Conservation (phyloP, 2,113 vertebrate genomes). For the Lipotes vexillifer region DNA sequence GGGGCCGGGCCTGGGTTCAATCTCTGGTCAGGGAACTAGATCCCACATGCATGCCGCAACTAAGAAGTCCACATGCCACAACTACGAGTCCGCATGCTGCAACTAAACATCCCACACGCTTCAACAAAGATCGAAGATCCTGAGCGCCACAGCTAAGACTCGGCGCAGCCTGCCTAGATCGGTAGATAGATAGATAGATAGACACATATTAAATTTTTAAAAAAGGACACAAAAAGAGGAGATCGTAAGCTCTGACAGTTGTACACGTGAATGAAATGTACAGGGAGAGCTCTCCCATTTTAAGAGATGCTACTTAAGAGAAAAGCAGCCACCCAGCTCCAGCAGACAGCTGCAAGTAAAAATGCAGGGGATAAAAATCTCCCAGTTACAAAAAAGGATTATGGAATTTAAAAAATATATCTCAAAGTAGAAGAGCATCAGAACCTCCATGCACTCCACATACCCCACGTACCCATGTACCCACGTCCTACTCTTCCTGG, state of each 20-base stretch:
- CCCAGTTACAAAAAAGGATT: not conserved
- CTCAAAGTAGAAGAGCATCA: not conserved
- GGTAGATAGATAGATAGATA: no score
- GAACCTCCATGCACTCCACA: not conserved
- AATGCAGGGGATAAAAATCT: not conserved
- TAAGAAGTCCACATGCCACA: no score
- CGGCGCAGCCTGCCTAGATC: no score
- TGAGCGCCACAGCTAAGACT: no score
- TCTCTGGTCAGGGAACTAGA: no score
- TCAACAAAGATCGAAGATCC: no score
- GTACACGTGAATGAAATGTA: rapidly evolving
- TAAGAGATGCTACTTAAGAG: not conserved
- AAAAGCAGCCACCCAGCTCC: not conserved
- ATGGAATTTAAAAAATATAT: not conserved
- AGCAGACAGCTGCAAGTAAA: not conserved
- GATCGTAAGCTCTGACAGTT: not conserved
- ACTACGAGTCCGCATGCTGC: no score
- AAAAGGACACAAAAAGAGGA: not conserved
- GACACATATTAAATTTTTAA: no score
- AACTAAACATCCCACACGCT: no score
- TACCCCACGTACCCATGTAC: not conserved
- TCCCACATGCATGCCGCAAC: no score
- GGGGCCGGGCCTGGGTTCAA: no score
- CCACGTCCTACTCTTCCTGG: not conserved
- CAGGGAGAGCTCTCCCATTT: not conserved